phyloP scores from a whole-genome alignment of 2,113 vertebrate genomes.

The Pseudorhombus dupliciocellatus region DNA sequence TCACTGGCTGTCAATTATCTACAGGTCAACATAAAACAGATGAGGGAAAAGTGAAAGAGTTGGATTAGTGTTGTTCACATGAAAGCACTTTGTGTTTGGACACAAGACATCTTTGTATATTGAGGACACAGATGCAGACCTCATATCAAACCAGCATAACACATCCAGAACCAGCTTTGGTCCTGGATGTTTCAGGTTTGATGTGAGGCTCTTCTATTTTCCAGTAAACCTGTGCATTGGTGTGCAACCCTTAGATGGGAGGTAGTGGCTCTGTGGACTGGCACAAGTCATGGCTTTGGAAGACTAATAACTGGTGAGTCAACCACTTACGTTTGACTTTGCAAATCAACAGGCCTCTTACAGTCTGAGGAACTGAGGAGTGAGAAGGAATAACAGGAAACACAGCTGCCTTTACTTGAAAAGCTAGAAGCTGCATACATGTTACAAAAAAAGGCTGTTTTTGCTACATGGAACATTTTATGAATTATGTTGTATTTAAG shows the following conservation, averaged over 20 bases:
- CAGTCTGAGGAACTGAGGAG: background rate
- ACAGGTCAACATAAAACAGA: background rate
- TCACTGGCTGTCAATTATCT: background rate
- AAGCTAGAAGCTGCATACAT: conserved; percentile 36
- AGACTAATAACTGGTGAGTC: background rate
- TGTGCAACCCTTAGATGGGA: no score
- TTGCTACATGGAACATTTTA: background rate
- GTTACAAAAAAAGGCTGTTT: background rate
- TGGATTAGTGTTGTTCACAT: background rate
- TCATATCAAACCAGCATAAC: conserved; percentile 1
- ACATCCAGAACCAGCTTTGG: background rate
- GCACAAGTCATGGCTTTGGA: background rate
- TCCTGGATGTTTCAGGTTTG: background rate
- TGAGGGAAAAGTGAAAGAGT: background rate
- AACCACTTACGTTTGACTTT: background rate
- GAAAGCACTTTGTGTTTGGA: background rate
- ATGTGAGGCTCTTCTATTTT: background rate
- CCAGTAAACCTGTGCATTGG: background rate
- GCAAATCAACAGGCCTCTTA: background rate
- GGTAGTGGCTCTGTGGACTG: no score
- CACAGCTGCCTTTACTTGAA: conserved; percentile 60
- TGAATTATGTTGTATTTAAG: background rate
- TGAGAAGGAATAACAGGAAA: conserved; percentile 3
- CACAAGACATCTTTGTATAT: background rate
- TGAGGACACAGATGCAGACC: background rate